Evolutionary conservation across 2,113 vertebrate species (phyloP).

Genomic region (Phainopepla nitens): DNA sequence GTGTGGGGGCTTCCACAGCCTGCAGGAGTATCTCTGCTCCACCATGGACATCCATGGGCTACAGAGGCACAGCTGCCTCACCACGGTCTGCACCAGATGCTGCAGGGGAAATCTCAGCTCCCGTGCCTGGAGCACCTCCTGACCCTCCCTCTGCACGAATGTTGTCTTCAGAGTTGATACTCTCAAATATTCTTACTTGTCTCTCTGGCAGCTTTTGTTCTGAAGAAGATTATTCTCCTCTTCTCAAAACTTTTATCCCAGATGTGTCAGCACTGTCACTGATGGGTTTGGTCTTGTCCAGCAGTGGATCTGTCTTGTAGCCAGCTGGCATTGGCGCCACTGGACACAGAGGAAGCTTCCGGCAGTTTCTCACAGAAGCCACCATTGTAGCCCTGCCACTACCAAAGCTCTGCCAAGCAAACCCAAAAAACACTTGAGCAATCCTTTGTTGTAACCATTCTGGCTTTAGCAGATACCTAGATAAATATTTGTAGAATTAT

Average conservation of each 20-base stretch:
- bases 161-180: background rate
- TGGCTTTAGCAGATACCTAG: background rate
- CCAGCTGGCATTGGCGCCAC: background rate
- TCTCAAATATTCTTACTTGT: background rate
- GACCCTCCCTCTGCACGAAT: background rate
- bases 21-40: background rate
- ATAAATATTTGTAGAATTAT: background rate
- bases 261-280: background rate
- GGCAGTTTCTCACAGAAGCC: background rate
- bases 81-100: fast-evolving
- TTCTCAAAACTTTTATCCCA: background rate
- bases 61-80: background rate
- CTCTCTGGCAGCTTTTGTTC: background rate
- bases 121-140: background rate
- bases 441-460: background rate
- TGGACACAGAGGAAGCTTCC: background rate
- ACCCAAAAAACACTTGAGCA: background rate
- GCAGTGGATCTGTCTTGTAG: background rate
- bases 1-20: background rate
- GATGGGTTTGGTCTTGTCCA: background rate
- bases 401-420: fast-evolving
- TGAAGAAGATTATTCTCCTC: background rate
- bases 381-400: no score
- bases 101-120: background rate
- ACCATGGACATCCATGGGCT: background rate